phyloP scores from a whole-genome alignment of 2,888 invertebrate species.

The Hipparchia sbordonii region DNA sequence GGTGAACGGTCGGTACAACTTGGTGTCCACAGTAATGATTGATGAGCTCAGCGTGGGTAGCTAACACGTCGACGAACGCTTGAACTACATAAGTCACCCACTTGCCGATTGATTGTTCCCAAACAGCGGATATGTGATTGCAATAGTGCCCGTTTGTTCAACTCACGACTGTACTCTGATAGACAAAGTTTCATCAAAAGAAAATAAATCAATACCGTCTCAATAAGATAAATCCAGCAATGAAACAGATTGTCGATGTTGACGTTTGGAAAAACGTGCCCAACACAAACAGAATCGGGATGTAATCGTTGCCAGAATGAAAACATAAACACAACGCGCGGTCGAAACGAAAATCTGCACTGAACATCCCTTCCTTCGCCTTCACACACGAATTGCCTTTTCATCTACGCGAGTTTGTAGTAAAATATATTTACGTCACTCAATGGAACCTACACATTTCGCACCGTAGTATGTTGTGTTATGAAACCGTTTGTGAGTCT shows the following conservation, averaged over 20 bases:
- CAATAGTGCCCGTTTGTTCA: not conserved
- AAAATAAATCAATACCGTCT: constrained; percentile 3
- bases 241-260: constrained; percentile 54
- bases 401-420: constrained; percentile 45
- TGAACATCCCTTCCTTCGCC: constrained; percentile 53
- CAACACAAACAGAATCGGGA: constrained; percentile 66
- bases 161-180: constrained; percentile 6
- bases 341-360: constrained; percentile 57
- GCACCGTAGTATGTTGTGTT: constrained; percentile 11
- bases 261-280: constrained; percentile 59
- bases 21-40: constrained; percentile 65
- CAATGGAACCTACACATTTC: constrained; percentile 49
- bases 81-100: constrained; percentile 64
- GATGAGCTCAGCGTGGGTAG: constrained; percentile 70
- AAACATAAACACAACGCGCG: constrained; percentile 73
- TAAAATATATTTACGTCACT: constrained; percentile 40
- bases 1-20: constrained; percentile 59
- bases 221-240: constrained; percentile 27
- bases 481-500: not conserved
- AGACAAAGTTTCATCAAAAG: not conserved
- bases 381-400: constrained; percentile 33
- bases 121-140: constrained; percentile 45
- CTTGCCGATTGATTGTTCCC: constrained; percentile 57
- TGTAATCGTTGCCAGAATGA: constrained; percentile 71
- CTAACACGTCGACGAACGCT: constrained; percentile 59